Evolutionary conservation across 2,797 vertebrate species (phyloP).

Genomic region (Sorex maritimensis): DNA sequence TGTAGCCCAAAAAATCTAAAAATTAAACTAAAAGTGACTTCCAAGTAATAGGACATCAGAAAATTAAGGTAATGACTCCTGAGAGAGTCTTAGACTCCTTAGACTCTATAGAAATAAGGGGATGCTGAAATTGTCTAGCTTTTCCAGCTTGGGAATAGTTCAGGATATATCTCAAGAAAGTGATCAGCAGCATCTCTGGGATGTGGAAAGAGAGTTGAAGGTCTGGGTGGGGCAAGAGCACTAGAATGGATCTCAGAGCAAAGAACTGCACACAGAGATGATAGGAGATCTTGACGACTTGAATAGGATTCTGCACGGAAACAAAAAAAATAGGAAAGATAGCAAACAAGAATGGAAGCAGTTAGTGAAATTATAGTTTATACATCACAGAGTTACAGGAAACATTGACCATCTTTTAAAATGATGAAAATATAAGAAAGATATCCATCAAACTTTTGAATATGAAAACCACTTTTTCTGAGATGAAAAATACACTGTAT

Average conservation of each 20-base stretch:
- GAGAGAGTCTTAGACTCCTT: not conserved
- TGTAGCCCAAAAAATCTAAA: not conserved
- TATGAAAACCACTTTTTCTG: conserved; percentile 35
- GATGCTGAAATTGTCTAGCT: not conserved
- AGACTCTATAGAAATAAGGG: not conserved
- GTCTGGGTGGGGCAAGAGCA: not conserved
- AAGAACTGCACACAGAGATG: not conserved
- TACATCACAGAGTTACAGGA: conserved; percentile 15
- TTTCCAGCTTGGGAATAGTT: not conserved
- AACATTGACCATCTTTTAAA: conserved; percentile 11
- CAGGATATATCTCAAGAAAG: not conserved
- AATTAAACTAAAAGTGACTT: not conserved
- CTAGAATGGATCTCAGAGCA: not conserved
- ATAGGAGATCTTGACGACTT: not conserved
- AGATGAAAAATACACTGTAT: conserved; percentile 13
- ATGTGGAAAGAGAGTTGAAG: not conserved
- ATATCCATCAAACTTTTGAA: conserved; percentile 41
- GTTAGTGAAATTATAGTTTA: not conserved
- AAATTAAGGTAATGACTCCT: conserved; percentile 27
- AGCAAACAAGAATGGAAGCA: not conserved
- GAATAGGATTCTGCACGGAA: conserved; percentile 16
- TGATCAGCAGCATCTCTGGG: not conserved
- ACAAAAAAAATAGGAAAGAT: not conserved
- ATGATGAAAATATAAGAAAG: conserved; percentile 39
- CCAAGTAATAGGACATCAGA: not conserved